phyloP scores from a whole-genome alignment of 1,140 invertebrate species.

The Idris sp. region DNA sequence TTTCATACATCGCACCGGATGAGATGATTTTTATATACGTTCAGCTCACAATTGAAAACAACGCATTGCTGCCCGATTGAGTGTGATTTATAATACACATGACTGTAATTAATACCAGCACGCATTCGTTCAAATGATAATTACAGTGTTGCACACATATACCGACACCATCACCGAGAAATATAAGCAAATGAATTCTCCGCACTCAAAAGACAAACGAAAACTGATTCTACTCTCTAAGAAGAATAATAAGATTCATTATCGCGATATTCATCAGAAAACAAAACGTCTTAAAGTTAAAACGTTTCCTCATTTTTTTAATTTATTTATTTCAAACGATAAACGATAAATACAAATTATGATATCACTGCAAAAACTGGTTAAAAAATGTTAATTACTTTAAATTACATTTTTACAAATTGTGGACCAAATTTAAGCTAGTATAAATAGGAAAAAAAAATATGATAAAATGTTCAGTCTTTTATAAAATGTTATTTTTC shows the following conservation, averaged over 20 bases:
- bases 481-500: no score
- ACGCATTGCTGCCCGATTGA: conserved; percentile 8
- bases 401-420: not conserved
- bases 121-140: conserved; percentile 22
- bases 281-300: conserved; percentile 51
- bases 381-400: not conserved
- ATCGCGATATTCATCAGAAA: conserved; percentile 37
- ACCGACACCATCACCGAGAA: conserved; percentile 1
- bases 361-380: no score
- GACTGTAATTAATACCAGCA: conserved; percentile 26
- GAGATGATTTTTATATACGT: no score
- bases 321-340: no score
- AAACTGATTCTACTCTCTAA: conserved; percentile 42
- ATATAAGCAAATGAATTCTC: not conserved
- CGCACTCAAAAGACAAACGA: conserved; percentile 29
- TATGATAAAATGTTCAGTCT: no score
- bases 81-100: conserved; percentile 23
- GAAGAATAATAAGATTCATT: conserved; percentile 42
- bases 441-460: no score
- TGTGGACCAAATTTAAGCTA: no score
- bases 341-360: no score
- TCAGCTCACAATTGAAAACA: not conserved
- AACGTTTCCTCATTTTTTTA: conserved; percentile 15
- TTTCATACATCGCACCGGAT: no score
- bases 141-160: conserved; percentile 19